Conservation (phyloP, 1,140 invertebrate species). For the Venturia canescens region DNA sequence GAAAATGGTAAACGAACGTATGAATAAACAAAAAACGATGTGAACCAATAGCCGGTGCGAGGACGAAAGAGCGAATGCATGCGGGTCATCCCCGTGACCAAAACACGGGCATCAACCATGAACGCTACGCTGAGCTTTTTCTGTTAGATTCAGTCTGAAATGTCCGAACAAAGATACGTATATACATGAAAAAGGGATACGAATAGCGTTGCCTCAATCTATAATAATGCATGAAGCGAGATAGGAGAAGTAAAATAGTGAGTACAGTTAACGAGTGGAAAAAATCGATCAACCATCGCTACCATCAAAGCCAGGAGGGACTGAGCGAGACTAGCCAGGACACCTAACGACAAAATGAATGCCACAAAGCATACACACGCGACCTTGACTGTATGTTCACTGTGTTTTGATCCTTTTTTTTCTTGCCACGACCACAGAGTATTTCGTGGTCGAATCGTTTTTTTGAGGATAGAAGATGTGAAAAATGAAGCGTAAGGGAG, state of each 20-base stretch:
- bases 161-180: conserved; percentile 16
- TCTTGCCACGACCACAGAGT: conserved; percentile 1
- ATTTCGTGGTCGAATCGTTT: conserved; percentile 30
- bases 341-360: conserved; percentile 33
- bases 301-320: conserved; percentile 26
- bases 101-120: conserved; percentile 22
- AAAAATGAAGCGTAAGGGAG: conserved; percentile 6
- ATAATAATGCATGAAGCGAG: conserved; percentile 6
- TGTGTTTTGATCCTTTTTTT: background rate
- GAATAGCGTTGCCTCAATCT: background rate
- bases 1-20: conserved; percentile 32
- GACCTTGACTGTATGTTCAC: conserved; percentile 34
- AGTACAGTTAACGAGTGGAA: conserved; percentile 22
- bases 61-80: background rate
- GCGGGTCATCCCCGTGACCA: conserved; percentile 18
- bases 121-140: background rate
- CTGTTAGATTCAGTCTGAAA: conserved; percentile 12
- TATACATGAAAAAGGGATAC: background rate
- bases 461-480: background rate
- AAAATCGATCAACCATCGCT: conserved; percentile 39
- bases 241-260: conserved; percentile 4
- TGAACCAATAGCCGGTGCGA: conserved; percentile 10
- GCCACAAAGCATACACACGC: conserved; percentile 10
- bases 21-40: conserved; percentile 38
- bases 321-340: background rate